A percentile compares a stretch with the other conserved stretches of the same genome.
These are phyloP conservation scores for Aurelia sp. DNA, from an alignment of 30 jellyfish, hydroid and myxozoan species.

Conservation along the genomic window DNA sequence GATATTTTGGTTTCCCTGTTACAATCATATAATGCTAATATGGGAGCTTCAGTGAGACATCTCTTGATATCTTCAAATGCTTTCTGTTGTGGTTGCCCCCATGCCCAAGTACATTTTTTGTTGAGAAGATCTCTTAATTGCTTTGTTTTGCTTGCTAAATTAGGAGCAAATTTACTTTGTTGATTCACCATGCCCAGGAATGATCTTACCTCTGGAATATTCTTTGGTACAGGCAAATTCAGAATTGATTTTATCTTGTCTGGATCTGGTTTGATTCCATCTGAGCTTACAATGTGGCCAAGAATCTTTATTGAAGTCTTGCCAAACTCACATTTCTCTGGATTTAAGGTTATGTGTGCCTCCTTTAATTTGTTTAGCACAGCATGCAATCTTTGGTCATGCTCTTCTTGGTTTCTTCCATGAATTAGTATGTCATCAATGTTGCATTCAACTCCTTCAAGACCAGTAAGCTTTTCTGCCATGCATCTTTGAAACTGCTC, in stretches of 20 bases:
- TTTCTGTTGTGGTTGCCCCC: slow-evolving; percentile 52
- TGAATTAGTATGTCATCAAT: slow-evolving; percentile 21
- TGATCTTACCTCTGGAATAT: slow-evolving; percentile 38
- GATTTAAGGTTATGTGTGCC: slow-evolving; percentile 56
- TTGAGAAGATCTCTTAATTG: slow-evolving; percentile 48
- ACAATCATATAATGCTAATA: slow-evolving; percentile 8
- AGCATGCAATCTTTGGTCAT: slow-evolving; percentile 32
- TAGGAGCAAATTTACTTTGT: slow-evolving; percentile 47
- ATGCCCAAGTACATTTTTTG: slow-evolving; percentile 28
- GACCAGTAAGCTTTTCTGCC: slow-evolving; percentile 12
- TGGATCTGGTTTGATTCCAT: slow-evolving; percentile 62
- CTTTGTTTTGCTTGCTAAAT: slow-evolving; percentile 40
- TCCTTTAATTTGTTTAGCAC: slow-evolving; percentile 43
- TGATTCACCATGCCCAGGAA: slow-evolving; percentile 59
- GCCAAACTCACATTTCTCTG: slow-evolving; percentile 53
- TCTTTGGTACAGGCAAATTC: slow-evolving; percentile 38
- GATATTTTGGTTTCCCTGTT: slow-evolving; percentile 34
- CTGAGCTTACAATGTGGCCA: slow-evolving; percentile 60
- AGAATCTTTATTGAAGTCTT: not conserved
- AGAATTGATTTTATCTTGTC: slow-evolving; percentile 30
- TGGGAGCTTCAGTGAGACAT: slow-evolving; percentile 18
- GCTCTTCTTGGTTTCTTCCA: slow-evolving; percentile 60
- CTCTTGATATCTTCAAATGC: slow-evolving; percentile 40
- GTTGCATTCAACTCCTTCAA: slow-evolving; percentile 23
- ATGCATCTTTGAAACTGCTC: slow-evolving; percentile 12